phyloP scores from a whole-genome alignment of 2,888 invertebrate genomes.

The Diogma glabrata region DNA sequence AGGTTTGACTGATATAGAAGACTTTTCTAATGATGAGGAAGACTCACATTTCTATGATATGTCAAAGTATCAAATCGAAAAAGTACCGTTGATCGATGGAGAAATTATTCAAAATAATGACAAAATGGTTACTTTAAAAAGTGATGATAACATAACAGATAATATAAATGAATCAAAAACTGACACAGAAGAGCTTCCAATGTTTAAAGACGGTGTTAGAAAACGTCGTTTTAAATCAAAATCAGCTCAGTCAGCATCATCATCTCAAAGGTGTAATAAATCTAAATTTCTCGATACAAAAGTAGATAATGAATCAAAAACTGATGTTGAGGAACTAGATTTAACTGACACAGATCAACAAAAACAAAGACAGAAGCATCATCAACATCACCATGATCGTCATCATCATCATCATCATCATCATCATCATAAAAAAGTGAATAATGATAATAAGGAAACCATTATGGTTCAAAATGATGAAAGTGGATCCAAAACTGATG shows the following conservation, averaged over 20 bases:
- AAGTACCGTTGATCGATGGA: conserved; percentile 24
- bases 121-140: conserved; percentile 23
- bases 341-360: conserved; percentile 29
- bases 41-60: conserved; percentile 13
- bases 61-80: conserved; percentile 18
- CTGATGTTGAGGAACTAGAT: conserved; percentile 37
- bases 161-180: conserved; percentile 32
- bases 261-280: neutral
- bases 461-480: conserved; percentile 10
- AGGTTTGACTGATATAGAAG: conserved; percentile 33
- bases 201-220: conserved; percentile 27
- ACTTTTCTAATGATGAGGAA: conserved; percentile 33
- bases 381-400: conserved; percentile 1
- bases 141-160: conserved; percentile 20
- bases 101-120: conserved; percentile 21
- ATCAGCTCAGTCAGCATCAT: too few species aligned
- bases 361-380: conserved; percentile 12
- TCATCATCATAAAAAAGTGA: neutral
- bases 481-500: conserved; percentile 30
- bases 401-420: neutral
- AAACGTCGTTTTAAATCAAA: conserved; percentile 26
- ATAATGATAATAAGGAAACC: neutral
- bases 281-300: neutral
- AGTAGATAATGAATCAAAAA: conserved; percentile 19
- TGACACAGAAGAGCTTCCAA: conserved; percentile 38